Evolutionary conservation across 2,113 vertebrate genomes (phyloP).

Genomic region (Python bivittatus): DNA sequence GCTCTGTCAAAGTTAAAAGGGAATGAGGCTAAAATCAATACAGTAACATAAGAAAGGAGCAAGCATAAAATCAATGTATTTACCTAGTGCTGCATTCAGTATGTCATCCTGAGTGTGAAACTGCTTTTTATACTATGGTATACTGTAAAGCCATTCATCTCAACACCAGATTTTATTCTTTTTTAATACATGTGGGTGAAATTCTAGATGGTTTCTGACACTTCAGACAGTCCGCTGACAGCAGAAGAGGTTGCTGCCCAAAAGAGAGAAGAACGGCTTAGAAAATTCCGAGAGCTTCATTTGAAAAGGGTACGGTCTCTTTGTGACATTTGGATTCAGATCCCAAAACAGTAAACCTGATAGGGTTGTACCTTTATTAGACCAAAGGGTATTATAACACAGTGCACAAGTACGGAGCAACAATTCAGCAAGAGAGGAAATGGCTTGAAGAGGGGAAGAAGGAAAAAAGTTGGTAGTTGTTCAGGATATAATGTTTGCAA

Average conservation of each 20-base stretch:
- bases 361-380: neutral
- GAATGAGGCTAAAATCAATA: neutral
- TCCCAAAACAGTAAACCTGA: neutral
- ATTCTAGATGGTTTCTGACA: conserved; percentile 47
- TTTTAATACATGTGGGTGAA: neutral
- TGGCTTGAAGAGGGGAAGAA: neutral
- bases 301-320: conserved; percentile 81
- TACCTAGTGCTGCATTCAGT: neutral
- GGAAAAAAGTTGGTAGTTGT: neutral
- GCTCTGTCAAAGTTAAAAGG: neutral
- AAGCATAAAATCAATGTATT: neutral
- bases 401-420: neutral
- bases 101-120: neutral
- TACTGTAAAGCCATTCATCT: neutral
- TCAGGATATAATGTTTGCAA: neutral
- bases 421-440: neutral
- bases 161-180: neutral
- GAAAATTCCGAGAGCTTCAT: conserved; percentile 91
- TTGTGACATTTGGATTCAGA: neutral
- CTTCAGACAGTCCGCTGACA: conserved; percentile 18
- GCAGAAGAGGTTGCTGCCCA: conserved; percentile 64
- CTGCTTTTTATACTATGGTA: neutral
- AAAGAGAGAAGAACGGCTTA: conserved; percentile 84
- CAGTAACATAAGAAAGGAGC: neutral
- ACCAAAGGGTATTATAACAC: neutral